Base-by-base conservation (phyloP, 2,888 invertebrate genomes). In the Tetropium fuscum region DNA sequence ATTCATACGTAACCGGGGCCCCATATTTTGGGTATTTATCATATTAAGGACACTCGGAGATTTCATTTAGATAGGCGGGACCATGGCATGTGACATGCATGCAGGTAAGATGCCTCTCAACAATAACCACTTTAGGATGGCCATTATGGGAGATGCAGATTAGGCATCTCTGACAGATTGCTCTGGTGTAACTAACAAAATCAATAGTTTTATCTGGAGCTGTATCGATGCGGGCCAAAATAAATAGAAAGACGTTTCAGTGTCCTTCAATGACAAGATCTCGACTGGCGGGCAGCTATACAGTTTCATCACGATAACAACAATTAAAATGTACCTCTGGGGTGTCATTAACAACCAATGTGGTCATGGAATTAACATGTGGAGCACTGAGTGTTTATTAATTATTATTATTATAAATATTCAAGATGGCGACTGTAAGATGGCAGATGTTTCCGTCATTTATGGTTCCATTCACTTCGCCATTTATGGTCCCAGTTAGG, bases 1-100 rank as follows among this genome's bases (percentile, higher is more conserved):
- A 76, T 76, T 76, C 76, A 75, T 74, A 69, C 64, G 69, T 64
- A 70, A 70, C 69, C 69, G 63, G 68, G 69, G 69, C 66, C 71
- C 69, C 74, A 71, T 73, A 74, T 77, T 78, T 77, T 59, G 76
- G 75, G 74, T 77, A 78, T 78, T 78, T 78, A 78, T 78, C 78
- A 78, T 78, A 77, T 76, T 73, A 74, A 75, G 77, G 76, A 75
- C 68, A 71, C 73, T 73, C 71, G 69, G 72, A 78, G 79, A 79
- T 79, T 78, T 78, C 78, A 79, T 78, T 78, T 77, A 76, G 79
- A 79, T 78, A 78, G 73, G 68, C 53, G 58, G 65, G 61, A 25
- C 68, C 72, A 74, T 77, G 75, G 76, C 73, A 72, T 75, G 72
- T 78, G 77, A 77, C 77, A 74, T 75, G 76, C 72, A 68, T 49